Evolutionary conservation across 2,888 invertebrate genomes (phyloP).

Genomic region (Emesis furor): DNA sequence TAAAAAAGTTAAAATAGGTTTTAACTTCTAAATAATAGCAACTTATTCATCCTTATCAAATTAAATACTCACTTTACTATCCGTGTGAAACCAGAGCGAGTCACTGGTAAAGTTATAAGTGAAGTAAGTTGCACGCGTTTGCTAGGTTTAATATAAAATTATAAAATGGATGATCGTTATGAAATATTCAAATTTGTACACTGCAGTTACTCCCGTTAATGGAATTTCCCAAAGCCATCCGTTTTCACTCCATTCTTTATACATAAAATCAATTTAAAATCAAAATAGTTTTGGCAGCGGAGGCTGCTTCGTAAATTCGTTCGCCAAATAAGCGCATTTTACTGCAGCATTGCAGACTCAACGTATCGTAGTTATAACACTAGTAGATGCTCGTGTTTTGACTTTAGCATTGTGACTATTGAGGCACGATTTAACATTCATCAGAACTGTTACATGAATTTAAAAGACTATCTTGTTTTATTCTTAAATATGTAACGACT

Average conservation of each 20-base stretch:
- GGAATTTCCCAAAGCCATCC: slow-evolving; percentile 9
- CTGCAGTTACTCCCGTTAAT: slow-evolving; percentile 5
- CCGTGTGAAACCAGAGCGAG: too few relatives aligned
- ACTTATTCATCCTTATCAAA: too few relatives aligned
- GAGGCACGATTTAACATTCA: too few relatives aligned
- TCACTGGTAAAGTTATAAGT: too few relatives aligned
- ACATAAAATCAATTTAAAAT: slow-evolving; percentile 66
- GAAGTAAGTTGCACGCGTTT: too few relatives aligned
- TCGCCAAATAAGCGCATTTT: slow-evolving; percentile 15
- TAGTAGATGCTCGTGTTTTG: not conserved
- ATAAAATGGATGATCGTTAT: not conserved
- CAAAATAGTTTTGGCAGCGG: slow-evolving; percentile 64
- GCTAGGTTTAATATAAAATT: not conserved
- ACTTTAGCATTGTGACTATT: not conserved
- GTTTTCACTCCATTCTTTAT: slow-evolving; percentile 21
- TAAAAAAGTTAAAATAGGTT: too few relatives aligned
- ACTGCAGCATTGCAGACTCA: slow-evolving; percentile 10
- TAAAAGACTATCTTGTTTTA: too few relatives aligned
- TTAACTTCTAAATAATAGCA: too few relatives aligned
- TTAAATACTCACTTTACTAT: too few relatives aligned
- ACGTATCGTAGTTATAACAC: not conserved
- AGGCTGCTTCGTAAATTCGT: slow-evolving; percentile 16
- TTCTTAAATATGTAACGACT: too few relatives aligned
- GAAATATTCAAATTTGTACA: slow-evolving; percentile 3
- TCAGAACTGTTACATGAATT: too few relatives aligned